phyloP scores from a whole-genome alignment of 2,888 invertebrate species.

The Ectemnius lituratus region DNA sequence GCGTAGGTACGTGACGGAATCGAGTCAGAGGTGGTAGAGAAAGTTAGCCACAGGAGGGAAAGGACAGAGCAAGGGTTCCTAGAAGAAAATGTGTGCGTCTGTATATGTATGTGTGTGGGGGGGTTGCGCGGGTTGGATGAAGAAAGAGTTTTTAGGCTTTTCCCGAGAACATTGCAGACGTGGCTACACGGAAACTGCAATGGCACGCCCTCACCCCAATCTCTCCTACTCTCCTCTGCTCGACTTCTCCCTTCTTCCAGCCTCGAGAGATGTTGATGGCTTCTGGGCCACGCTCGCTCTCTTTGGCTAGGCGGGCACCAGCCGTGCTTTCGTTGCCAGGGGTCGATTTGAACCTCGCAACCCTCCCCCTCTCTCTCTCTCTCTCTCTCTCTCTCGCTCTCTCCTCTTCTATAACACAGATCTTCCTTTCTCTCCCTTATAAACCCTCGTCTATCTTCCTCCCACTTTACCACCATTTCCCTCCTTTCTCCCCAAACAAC shows the following conservation, averaged over 20 bases:
- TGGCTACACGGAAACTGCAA: slow-evolving; percentile 58
- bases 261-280: slow-evolving; percentile 44
- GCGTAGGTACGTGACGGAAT: slow-evolving; percentile 40
- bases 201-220: slow-evolving; percentile 56
- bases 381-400: no score
- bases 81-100: slow-evolving; percentile 3
- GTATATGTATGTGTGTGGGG: slow-evolving; percentile 24
- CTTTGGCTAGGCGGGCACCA: slow-evolving; percentile 7
- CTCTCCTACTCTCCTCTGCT: slow-evolving; percentile 16
- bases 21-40: slow-evolving; percentile 43
- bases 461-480: neutral
- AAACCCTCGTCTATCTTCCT: neutral
- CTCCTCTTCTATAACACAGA: neutral
- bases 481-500: slow-evolving; percentile 16
- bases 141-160: slow-evolving; percentile 45
- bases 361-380: no score
- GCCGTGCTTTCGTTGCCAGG: slow-evolving; percentile 37
- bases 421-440: neutral
- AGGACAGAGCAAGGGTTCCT: neutral
- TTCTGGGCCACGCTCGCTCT: slow-evolving; percentile 48
- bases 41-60: slow-evolving; percentile 8
- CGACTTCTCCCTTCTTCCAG: slow-evolving; percentile 37
- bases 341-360: slow-evolving; percentile 59
- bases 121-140: slow-evolving; percentile 8
- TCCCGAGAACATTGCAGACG: slow-evolving; percentile 52